Evolutionary conservation across 2,888 invertebrate genomes (phyloP).

Genomic region (Pyrrhia umbra): DNA sequence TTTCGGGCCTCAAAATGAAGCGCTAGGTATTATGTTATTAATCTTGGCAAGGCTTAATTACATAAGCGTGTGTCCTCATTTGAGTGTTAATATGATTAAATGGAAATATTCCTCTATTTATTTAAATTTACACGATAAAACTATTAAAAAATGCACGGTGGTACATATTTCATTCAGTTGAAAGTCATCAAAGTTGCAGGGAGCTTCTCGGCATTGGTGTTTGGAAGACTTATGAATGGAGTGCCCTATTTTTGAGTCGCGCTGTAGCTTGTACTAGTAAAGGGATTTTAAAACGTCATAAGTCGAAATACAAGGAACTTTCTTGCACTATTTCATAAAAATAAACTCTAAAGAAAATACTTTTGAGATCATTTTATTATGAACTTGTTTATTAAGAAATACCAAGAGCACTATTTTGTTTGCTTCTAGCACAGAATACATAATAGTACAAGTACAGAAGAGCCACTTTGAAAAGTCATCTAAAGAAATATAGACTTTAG

Average conservation of each 20-base stretch:
- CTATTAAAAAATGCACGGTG: not conserved
- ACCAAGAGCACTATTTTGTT: not conserved
- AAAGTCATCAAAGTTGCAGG: conserved; percentile 39
- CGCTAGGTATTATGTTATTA: no score
- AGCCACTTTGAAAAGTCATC: no score
- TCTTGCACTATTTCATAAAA: conserved; percentile 5
- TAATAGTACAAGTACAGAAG: no score
- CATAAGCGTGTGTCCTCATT: no score
- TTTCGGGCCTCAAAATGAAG: no score
- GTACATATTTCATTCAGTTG: conserved; percentile 21
- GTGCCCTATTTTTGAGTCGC: conserved; percentile 43
- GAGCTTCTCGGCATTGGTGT: conserved; percentile 36
- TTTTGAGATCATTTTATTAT: conserved; percentile 6
- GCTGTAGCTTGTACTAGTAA: conserved; percentile 10
- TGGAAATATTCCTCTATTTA: not conserved
- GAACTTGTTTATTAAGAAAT: not conserved
- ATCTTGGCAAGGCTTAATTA: no score
- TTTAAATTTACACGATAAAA: not conserved
- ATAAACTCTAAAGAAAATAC: not conserved
- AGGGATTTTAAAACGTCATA: conserved; percentile 41
- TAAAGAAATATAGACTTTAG: no score
- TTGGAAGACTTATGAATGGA: conserved; percentile 40
- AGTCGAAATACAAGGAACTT: conserved; percentile 23
- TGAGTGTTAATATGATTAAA: no score
- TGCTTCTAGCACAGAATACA: no score